A percentile compares a stretch with the other conserved stretches of the same genome.
These are phyloP conservation scores for Dicrostonyx torquatus DNA, from an alignment of 2,797 vertebrate species.

Conservation along the genomic window DNA sequence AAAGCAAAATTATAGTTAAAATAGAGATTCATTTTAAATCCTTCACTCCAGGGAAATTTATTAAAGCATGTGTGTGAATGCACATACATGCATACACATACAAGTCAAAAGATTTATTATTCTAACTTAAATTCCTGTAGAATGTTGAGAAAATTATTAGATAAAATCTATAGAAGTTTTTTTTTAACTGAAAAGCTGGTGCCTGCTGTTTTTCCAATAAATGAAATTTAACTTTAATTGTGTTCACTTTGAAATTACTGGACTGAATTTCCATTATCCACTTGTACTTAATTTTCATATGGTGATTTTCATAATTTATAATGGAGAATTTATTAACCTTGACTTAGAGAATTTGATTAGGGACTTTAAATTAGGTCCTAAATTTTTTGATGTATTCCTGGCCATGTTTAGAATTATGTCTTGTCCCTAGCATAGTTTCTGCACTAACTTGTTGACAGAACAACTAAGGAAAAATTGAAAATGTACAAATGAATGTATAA, in stretches of 20 bases:
- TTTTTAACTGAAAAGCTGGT: slow-evolving; percentile 29
- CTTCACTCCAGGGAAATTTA: slow-evolving; percentile 59
- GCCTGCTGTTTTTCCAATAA: not conserved
- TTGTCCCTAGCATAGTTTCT: not conserved
- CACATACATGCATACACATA: slow-evolving; percentile 58
- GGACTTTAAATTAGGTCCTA: not conserved
- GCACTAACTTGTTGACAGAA: not conserved
- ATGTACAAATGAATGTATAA: slow-evolving; percentile 45
- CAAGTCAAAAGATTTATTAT: slow-evolving; percentile 72
- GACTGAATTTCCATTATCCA: slow-evolving; percentile 41
- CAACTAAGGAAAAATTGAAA: not conserved
- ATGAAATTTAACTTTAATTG: slow-evolving; percentile 23
- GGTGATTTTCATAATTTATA: not conserved
- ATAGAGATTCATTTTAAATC: slow-evolving; percentile 50
- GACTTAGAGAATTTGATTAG: slow-evolving; percentile 4
- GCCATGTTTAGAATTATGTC: not conserved
- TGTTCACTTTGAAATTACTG: slow-evolving; percentile 41
- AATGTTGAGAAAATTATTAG: slow-evolving; percentile 63
- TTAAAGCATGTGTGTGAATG: slow-evolving; percentile 74
- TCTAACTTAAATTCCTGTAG: slow-evolving; percentile 76
- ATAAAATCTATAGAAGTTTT: slow-evolving; percentile 68
- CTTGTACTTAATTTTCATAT: slow-evolving; percentile 29
- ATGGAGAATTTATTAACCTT: not conserved
- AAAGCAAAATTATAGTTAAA: slow-evolving; percentile 81
- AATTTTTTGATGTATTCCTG: not conserved